Percentiles rank a stretch among this genome's conserved stretches.
Evolutionary conservation across 2,888 invertebrate genomes (phyloP).

Genomic region (Drosophila vallismaia): DNA sequence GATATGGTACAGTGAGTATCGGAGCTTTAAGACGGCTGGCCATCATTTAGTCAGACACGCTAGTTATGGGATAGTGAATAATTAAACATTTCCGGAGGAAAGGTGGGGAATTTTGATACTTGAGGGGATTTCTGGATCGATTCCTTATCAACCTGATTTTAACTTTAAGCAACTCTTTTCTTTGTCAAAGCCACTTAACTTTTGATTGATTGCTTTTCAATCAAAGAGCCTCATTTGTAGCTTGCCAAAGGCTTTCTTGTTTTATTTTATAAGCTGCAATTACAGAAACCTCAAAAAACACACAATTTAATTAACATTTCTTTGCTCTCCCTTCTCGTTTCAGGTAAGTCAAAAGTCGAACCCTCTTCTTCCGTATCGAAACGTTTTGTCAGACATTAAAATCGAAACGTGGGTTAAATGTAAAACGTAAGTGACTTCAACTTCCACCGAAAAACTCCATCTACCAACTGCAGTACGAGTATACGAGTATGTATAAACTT

Average conservation of each 20-base stretch:
- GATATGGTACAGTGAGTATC: slow-evolving; percentile 40
- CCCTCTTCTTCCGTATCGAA: slow-evolving; percentile 62
- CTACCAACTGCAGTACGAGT: slow-evolving; percentile 5
- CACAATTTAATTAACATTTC: slow-evolving; percentile 73
- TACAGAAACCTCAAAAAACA: slow-evolving; percentile 41
- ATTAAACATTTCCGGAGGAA: slow-evolving; percentile 10
- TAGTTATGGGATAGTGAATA: slow-evolving; percentile 27
- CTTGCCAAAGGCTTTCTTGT: slow-evolving; percentile 12
- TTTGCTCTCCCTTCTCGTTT: slow-evolving; percentile 49
- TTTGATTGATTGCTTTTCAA: slow-evolving; percentile 32
- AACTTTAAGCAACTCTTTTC: no score
- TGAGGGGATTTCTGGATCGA: no score
- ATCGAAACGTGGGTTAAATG: slow-evolving; percentile 69
- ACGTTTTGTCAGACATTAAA: slow-evolving; percentile 75
- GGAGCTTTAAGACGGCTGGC: slow-evolving; percentile 27
- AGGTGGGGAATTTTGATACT: neutral
- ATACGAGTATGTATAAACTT: slow-evolving; percentile 2
- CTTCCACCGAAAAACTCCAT: slow-evolving; percentile 50
- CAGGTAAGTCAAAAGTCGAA: slow-evolving; percentile 63
- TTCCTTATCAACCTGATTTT: no score
- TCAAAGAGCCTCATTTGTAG: neutral
- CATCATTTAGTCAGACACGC: slow-evolving; percentile 21
- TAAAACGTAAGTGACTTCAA: slow-evolving; percentile 72
- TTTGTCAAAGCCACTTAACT: slow-evolving; percentile 21
- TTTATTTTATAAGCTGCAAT: slow-evolving; percentile 35